Conservation (phyloP, 2,888 invertebrate genomes). For the Sceliomorpha sp. region DNA sequence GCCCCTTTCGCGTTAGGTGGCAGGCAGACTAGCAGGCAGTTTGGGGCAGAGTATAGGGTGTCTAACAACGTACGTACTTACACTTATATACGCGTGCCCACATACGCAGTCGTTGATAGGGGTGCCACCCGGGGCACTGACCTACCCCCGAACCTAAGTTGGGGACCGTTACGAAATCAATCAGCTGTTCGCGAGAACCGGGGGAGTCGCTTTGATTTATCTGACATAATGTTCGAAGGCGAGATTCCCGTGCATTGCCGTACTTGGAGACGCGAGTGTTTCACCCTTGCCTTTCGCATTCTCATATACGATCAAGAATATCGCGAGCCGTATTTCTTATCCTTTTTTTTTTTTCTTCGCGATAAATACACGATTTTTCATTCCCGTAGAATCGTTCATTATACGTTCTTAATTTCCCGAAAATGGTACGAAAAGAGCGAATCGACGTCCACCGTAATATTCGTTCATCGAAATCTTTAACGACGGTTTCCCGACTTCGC, state of each 20-base stretch:
- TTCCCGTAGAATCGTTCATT: too few species aligned
- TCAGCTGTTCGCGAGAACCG: conserved; percentile 66
- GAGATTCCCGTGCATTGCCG: background rate
- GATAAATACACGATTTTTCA: too few species aligned
- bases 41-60: conserved; percentile 43
- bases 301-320: too few species aligned
- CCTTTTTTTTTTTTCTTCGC: too few species aligned
- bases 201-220: conserved; percentile 3
- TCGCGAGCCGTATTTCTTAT: too few species aligned
- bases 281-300: too few species aligned
- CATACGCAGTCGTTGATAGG: conserved; percentile 39
- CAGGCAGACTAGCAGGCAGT: conserved; percentile 46
- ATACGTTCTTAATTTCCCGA: too few species aligned
- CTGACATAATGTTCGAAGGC: background rate
- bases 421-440: too few species aligned
- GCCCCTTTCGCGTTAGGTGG: conserved; percentile 74
- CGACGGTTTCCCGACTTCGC: conserved; percentile 27
- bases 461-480: too few species aligned
- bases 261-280: too few species aligned
- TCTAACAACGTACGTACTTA: conserved; percentile 23
- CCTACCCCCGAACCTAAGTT: conserved; percentile 70
- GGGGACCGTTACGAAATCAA: conserved; percentile 70
- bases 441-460: too few species aligned
- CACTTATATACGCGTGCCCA: conserved; percentile 31
- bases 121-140: conserved; percentile 74